phyloP scores from a whole-genome alignment of 2,797 vertebrate genomes.

The Spondyliosoma cantharus region DNA sequence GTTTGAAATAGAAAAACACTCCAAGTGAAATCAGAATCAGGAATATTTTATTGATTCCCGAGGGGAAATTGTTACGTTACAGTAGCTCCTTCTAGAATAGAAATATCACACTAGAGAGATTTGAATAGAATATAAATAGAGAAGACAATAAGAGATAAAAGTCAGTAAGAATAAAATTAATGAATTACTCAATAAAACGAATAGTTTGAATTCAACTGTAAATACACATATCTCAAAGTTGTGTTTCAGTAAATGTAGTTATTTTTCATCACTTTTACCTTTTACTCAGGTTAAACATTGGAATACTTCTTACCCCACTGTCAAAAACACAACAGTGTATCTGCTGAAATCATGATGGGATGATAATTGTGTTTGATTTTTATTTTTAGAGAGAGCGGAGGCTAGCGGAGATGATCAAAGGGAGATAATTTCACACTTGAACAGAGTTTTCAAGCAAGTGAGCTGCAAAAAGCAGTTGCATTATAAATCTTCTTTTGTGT shows the following conservation, averaged over 20 bases:
- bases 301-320: background rate
- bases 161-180: too few relatives aligned
- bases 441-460: slow-evolving; percentile 17
- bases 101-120: too few relatives aligned
- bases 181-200: too few relatives aligned
- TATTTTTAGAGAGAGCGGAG: background rate
- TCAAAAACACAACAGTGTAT: background rate
- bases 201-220: background rate
- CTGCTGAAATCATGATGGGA: background rate
- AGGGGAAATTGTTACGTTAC: too few relatives aligned
- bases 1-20: background rate
- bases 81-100: too few relatives aligned
- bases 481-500: background rate
- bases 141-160: too few relatives aligned
- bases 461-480: background rate
- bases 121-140: too few relatives aligned
- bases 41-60: too few relatives aligned
- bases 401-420: slow-evolving; percentile 8
- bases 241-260: background rate
- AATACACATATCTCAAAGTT: background rate
- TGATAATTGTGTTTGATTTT: background rate
- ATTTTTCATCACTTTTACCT: background rate
- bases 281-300: background rate
- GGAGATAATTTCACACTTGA: slow-evolving; percentile 13
- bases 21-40: too few relatives aligned